phyloP scores from a whole-genome alignment of 2,797 vertebrate species.

The Myripristis jacobus region DNA sequence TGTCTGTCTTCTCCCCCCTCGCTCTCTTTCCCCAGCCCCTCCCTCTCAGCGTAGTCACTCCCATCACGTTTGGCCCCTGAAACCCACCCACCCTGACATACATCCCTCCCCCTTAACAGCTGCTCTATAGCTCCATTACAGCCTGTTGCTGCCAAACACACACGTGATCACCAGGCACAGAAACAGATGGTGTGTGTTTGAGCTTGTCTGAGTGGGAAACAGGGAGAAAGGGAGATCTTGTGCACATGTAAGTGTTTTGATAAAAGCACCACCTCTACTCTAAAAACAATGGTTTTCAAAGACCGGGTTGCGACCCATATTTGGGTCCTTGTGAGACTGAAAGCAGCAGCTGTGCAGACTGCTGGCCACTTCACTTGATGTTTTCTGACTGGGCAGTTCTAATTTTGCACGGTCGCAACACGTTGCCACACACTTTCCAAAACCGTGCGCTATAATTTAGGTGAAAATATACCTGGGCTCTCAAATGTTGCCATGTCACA shows the following conservation, averaged over 20 bases:
- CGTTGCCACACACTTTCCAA: background rate
- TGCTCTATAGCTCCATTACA: constrained; percentile 39
- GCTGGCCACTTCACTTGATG: background rate
- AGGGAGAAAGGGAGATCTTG: background rate
- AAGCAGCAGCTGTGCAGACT: background rate
- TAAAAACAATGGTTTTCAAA: no score
- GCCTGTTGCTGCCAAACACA: constrained; percentile 40
- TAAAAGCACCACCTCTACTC: no score
- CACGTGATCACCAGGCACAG: constrained; percentile 34
- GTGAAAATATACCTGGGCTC: background rate
- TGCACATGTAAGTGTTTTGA: no score
- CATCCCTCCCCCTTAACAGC: background rate
- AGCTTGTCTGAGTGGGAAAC: background rate
- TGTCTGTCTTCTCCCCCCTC: no score
- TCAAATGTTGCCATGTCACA: constrained; percentile 1
- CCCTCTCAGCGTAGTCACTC: constrained; percentile 28
- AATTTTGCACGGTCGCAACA: background rate
- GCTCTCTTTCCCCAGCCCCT: constrained; percentile 27
- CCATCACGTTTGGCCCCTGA: constrained; percentile 21
- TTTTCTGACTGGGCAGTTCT: background rate
- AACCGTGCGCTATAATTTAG: background rate
- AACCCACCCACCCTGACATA: background rate
- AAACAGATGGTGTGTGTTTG: constrained; percentile 56
- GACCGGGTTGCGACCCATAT: background rate
- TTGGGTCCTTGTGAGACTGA: background rate